These are phyloP conservation scores for Cryptus viduatorius DNA, from an alignment of 2,888 invertebrate species.

Conservation along the genomic window DNA sequence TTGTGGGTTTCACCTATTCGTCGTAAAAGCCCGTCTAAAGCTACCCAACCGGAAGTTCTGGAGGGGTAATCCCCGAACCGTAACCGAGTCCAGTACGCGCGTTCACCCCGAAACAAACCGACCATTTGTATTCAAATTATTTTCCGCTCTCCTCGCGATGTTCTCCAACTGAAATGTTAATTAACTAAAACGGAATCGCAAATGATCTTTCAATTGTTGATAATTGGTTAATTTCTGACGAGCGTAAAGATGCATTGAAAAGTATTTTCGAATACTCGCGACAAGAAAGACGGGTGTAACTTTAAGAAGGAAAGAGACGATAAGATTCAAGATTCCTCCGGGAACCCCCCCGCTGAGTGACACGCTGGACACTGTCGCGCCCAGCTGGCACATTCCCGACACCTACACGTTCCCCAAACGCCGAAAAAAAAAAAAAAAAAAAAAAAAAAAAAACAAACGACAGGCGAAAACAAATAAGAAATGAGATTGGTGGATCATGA, in stretches of 20 bases:
- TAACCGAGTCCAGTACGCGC: constrained; percentile 55
- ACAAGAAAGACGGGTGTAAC: no score
- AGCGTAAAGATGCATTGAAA: neutral
- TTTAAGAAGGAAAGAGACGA: constrained; percentile 33
- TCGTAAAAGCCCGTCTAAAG: constrained; percentile 28
- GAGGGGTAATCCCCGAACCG: constrained; percentile 55
- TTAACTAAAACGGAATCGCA: neutral
- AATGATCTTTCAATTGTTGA: neutral
- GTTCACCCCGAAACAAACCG: constrained; percentile 55
- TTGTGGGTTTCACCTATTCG: constrained; percentile 30
- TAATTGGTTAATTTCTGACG: constrained; percentile 1
- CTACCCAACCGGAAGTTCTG: constrained; percentile 56
- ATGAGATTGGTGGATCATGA: constrained; percentile 63
- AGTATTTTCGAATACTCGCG: no score
- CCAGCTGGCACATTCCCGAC: constrained; percentile 65
- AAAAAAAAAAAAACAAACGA: constrained; percentile 9
- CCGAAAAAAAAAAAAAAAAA: neutral
- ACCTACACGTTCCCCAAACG: constrained; percentile 48
- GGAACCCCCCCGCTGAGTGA: constrained; percentile 67
- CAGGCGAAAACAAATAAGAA: constrained; percentile 59
- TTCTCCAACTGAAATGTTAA: neutral
- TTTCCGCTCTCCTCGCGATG: neutral
- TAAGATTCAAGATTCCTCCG: constrained; percentile 55
- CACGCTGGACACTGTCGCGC: constrained; percentile 67
- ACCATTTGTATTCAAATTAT: constrained; percentile 66